Percentiles rank a stretch among this genome's conserved stretches.
These are phyloP conservation scores for Chromis chromis DNA, from an alignment of 2,797 vertebrate species.

Conservation along the genomic window DNA sequence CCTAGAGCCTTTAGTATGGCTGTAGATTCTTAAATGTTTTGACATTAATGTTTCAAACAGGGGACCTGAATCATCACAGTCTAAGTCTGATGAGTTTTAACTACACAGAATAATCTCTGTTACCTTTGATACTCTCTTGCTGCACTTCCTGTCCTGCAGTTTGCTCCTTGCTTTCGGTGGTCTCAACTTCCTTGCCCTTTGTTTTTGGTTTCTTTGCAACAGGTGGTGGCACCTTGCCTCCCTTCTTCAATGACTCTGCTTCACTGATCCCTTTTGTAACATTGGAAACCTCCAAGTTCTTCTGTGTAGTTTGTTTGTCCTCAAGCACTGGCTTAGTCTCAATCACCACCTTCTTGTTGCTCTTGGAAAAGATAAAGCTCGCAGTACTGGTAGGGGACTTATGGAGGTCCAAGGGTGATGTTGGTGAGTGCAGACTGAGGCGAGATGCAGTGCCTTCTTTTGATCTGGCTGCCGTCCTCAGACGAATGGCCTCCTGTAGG, in stretches of 20 bases:
- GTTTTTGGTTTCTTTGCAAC: slow-evolving; percentile 91
- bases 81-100: no score
- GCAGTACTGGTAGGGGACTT: slow-evolving; percentile 90
- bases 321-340: slow-evolving; percentile 83
- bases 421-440: slow-evolving; percentile 73
- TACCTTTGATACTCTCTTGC: slow-evolving; percentile 73
- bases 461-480: slow-evolving; percentile 88
- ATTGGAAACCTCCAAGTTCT: slow-evolving; percentile 84
- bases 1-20: background rate
- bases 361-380: slow-evolving; percentile 96
- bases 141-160: slow-evolving; percentile 79
- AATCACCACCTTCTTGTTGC: slow-evolving; percentile 87
- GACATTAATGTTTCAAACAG: background rate
- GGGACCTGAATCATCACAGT: no score
- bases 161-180: slow-evolving; percentile 60
- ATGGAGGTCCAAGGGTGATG: slow-evolving; percentile 63
- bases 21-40: no score
- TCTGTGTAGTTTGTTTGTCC: slow-evolving; percentile 82
- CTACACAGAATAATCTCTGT: slow-evolving; percentile 23
- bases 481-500: slow-evolving; percentile 89
- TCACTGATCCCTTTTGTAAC: slow-evolving; percentile 75
- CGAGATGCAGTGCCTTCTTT: slow-evolving; percentile 65
- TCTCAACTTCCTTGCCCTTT: slow-evolving; percentile 69
- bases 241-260: slow-evolving; percentile 75
- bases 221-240: slow-evolving; percentile 90